phyloP scores from a whole-genome alignment of 2,113 vertebrate species.

The Cebidichthys violaceus region DNA sequence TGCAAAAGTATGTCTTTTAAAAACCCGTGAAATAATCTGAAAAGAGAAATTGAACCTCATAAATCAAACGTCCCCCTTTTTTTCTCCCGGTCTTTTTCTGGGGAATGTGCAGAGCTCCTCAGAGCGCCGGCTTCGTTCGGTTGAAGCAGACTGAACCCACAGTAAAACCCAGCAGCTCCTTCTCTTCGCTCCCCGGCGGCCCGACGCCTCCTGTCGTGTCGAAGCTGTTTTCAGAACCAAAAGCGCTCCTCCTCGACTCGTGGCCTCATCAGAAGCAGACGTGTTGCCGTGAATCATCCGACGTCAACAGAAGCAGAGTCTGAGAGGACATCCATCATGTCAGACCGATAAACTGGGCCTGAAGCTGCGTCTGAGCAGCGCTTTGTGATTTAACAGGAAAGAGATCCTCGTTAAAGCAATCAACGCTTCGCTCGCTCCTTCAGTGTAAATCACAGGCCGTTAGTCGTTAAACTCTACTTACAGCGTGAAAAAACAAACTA shows the following conservation, averaged over 20 bases:
- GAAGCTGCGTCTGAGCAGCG: too few relatives aligned
- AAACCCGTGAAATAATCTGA: neutral
- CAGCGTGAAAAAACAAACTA: too few relatives aligned
- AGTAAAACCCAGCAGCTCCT: neutral
- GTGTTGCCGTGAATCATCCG: conserved; percentile 45
- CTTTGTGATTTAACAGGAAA: too few relatives aligned
- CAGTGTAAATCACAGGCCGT: neutral
- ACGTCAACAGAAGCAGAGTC: conserved; percentile 39
- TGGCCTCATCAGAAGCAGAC: conserved; percentile 65
- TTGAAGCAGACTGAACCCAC: neutral
- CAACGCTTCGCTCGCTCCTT: too few relatives aligned
- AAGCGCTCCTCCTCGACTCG: conserved; percentile 32
- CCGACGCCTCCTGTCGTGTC: neutral
- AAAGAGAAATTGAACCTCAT: neutral
- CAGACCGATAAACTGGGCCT: conserved; percentile 15
- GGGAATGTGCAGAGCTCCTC: neutral
- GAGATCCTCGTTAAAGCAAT: too few relatives aligned
- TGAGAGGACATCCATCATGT: conserved; percentile 5
- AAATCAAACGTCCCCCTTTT: neutral
- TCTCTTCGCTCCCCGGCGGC: neutral
- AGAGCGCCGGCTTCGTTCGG: neutral
- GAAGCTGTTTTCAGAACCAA: too few relatives aligned
- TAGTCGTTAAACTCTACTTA: too few relatives aligned
- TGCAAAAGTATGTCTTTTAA: neutral
- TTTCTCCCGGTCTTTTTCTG: neutral